phyloP scores from a whole-genome alignment of 2,113 vertebrate species.

The Xenopus tropicalis region UCB_Xtro_10.0 CM004446.2:53655501-53656000 shows the following conservation, averaged over 20 bases:
- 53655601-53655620: not conserved
- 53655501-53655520: no score
- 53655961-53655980: no score
- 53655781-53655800: conserved; percentile 18
- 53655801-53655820: conserved; percentile 18
- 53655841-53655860: not conserved
- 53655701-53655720: conserved; percentile 97
- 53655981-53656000: no score
- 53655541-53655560: no score
- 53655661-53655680: conserved; percentile 49
- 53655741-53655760: conserved; percentile 7
- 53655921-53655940: no score
- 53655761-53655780: conserved; percentile 22
- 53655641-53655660: not conserved
- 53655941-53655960: no score
- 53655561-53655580: no score
- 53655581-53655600: no score
- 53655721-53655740: conserved; percentile 49
- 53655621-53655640: not conserved
- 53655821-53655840: conserved; percentile 6
- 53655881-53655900: not conserved
- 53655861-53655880: not conserved
- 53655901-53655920: not conserved
- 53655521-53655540: no score
- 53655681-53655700: conserved; percentile 66